Evolutionary conservation across 1,140 invertebrate species (phyloP).

Genomic region (Yoshiicerus persimilis): DNA sequence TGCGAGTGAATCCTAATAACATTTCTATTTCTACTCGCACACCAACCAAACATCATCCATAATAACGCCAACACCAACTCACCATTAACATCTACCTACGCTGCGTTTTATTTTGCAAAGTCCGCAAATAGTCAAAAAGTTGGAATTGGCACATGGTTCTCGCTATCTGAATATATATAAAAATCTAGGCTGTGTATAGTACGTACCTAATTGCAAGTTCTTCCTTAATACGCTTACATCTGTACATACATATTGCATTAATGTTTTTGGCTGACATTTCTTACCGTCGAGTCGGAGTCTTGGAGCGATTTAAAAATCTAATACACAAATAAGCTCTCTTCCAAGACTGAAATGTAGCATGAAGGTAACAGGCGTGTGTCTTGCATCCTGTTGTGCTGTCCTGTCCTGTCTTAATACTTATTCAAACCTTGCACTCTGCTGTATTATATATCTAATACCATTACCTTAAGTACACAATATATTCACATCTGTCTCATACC

Average conservation of each 20-base stretch:
- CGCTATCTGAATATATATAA: neutral
- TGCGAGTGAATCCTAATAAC: neutral
- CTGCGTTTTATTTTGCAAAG: neutral
- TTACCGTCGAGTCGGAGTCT: neutral
- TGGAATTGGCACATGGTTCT: neutral
- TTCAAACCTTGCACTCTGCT: no score
- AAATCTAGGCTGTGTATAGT: neutral
- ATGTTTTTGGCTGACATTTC: neutral
- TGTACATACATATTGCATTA: neutral
- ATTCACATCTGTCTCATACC: no score
- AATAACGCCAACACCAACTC: neutral
- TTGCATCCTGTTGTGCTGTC: no score
- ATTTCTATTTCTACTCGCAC: neutral
- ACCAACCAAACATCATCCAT: neutral
- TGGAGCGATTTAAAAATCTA: neutral
- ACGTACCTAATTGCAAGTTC: neutral
- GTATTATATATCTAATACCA: no score
- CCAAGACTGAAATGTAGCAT: neutral
- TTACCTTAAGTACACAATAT: no score
- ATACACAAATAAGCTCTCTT: neutral
- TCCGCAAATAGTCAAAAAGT: neutral
- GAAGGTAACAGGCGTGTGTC: neutral
- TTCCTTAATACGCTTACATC: no score
- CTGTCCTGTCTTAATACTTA: neutral
- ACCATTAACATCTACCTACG: neutral